Evolutionary conservation across 2,888 invertebrate species (phyloP).

Genomic region (Itoplectis maculator): DNA sequence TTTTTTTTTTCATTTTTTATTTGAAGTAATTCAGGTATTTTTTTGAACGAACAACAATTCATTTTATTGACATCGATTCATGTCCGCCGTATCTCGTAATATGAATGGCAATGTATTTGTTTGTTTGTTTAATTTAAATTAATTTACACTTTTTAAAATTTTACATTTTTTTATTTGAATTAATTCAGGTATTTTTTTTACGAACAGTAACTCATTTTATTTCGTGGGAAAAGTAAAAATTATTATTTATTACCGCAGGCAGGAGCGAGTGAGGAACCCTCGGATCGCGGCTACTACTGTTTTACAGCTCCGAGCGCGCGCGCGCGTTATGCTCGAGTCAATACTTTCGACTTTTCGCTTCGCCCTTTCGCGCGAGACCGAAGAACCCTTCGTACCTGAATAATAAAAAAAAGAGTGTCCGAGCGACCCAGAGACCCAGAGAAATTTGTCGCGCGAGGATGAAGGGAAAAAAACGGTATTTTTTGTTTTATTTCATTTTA

Average conservation of each 20-base stretch:
- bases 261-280: background rate
- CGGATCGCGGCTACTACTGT: conserved; percentile 20
- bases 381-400: conserved; percentile 63
- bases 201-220: background rate
- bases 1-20: conserved; percentile 23
- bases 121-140: background rate
- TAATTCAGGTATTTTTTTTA: background rate
- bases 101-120: too few species aligned
- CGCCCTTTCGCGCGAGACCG: conserved; percentile 40
- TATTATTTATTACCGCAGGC: background rate
- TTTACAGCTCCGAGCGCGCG: conserved; percentile 28
- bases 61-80: too few species aligned
- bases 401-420: conserved; percentile 59
- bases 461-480: conserved; percentile 33
- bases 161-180: too few species aligned
- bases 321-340: background rate
- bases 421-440: conserved; percentile 55
- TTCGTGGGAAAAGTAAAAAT: background rate
- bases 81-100: too few species aligned
- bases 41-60: too few species aligned
- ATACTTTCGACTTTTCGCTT: conserved; percentile 40
- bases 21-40: too few species aligned
- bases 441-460: conserved; percentile 23
- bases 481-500: conserved; percentile 52
- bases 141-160: background rate